phyloP scores from a whole-genome alignment of 2,888 invertebrate species.

The Erannis defoliaria region DNA sequence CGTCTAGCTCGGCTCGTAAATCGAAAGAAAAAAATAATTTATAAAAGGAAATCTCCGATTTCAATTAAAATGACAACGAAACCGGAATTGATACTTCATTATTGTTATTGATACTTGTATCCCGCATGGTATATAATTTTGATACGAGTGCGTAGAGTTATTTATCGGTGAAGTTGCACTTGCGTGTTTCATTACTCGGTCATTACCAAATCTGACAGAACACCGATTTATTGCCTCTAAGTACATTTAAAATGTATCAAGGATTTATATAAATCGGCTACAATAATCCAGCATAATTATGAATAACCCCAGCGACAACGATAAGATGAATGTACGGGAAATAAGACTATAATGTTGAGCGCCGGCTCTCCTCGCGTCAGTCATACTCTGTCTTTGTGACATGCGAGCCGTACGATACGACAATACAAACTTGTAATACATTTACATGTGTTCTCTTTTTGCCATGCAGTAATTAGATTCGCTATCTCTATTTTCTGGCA shows the following conservation, averaged over 20 bases:
- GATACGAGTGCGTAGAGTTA: not conserved
- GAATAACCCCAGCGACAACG: no score
- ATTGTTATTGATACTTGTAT: not conserved
- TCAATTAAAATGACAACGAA: not conserved
- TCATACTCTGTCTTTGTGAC: no score
- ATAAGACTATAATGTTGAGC: no score
- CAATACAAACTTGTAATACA: no score
- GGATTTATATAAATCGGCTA: slow-evolving; percentile 5
- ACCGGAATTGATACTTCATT: not conserved
- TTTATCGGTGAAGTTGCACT: slow-evolving; percentile 9
- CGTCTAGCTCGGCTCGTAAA: no score
- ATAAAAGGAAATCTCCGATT: not conserved
- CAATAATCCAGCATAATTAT: no score
- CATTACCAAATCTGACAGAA: slow-evolving; percentile 26
- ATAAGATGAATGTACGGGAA: no score
- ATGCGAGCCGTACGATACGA: no score
- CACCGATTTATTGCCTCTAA: slow-evolving; percentile 1
- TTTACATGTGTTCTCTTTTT: no score
- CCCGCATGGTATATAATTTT: slow-evolving; percentile 15
- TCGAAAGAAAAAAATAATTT: not conserved
- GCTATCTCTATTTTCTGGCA: no score
- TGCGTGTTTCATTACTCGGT: slow-evolving; percentile 22
- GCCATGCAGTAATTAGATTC: no score
- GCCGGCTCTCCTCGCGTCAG: no score
- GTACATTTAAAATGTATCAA: slow-evolving; percentile 5